Evolutionary conservation across 2,888 invertebrate species (phyloP).

Genomic region (Melitaea athalia): DNA sequence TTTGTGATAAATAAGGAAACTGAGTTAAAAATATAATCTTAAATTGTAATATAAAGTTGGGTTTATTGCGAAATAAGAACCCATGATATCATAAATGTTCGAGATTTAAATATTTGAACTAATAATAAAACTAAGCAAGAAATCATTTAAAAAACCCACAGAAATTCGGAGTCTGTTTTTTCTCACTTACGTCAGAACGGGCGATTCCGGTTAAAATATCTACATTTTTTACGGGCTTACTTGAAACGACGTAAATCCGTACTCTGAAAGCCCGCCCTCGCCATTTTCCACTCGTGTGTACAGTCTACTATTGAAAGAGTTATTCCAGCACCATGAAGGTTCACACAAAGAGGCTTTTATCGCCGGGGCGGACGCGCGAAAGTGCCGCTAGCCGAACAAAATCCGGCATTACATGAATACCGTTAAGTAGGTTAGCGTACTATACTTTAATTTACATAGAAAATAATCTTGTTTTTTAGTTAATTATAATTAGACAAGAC

Average conservation of each 20-base stretch:
- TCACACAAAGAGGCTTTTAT: conserved; percentile 76
- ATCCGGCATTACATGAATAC: conserved; percentile 63
- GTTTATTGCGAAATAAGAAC: too few relatives aligned
- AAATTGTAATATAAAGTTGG: too few relatives aligned
- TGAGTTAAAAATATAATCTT: too few relatives aligned
- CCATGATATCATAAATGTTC: too few relatives aligned
- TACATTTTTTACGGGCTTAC: conserved; percentile 39
- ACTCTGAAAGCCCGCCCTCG: conserved; percentile 41
- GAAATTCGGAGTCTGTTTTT: conserved; percentile 27
- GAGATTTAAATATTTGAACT: background rate
- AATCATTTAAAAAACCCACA: conserved; percentile 26
- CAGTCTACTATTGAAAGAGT: conserved; percentile 68
- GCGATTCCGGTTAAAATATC: conserved; percentile 36
- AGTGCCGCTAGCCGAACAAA: conserved; percentile 55
- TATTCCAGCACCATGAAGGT: conserved; percentile 51
- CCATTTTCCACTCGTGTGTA: conserved; percentile 50
- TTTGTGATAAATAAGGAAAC: too few relatives aligned
- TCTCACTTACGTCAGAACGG: conserved; percentile 31
- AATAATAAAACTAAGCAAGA: conserved; percentile 28
- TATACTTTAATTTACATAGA: conserved; percentile 22
- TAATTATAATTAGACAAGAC: background rate
- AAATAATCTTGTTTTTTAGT: conserved; percentile 8
- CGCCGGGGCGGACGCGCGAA: conserved; percentile 55
- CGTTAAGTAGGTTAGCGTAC: conserved; percentile 48
- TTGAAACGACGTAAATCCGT: conserved; percentile 39